Evolutionary conservation across 2,797 vertebrate species (phyloP).

Genomic region (Epinephelus malabaricus): DNA sequence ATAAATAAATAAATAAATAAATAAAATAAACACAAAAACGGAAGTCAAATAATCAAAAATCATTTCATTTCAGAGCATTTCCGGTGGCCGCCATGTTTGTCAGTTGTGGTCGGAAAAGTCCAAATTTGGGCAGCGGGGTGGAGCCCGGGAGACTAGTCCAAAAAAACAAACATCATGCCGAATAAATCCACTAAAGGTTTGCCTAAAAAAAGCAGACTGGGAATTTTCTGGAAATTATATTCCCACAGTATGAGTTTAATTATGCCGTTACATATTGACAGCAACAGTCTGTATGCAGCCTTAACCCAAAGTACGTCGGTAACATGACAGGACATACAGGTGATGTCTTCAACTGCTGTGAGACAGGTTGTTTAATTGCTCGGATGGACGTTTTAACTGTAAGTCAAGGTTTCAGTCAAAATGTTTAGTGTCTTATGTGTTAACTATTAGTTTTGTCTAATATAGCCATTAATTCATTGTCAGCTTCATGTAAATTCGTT

Average conservation of each 20-base stretch:
- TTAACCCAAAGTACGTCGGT: too few species aligned
- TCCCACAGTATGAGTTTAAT: neutral
- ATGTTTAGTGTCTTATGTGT: neutral
- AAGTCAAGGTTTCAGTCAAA: neutral
- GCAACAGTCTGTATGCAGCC: too few species aligned
- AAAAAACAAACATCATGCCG: neutral
- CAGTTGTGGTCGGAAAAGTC: neutral
- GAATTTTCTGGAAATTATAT: neutral
- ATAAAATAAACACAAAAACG: neutral
- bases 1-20: neutral
- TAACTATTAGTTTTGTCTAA: neutral
- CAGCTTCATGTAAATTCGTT: neutral
- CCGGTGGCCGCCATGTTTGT: neutral
- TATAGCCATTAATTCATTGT: neutral
- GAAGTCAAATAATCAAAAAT: too few species aligned
- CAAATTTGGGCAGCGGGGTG: neutral
- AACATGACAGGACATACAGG: too few species aligned
- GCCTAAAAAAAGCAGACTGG: too few species aligned
- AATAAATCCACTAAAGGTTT: neutral
- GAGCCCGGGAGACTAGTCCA: neutral
- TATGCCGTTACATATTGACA: too few species aligned
- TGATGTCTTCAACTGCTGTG: neutral
- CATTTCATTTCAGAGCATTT: neutral
- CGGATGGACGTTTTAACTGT: neutral
- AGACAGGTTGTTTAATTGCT: too few species aligned